Percentiles rank a stretch among this genome's conserved stretches.
phyloP scores from a whole-genome alignment of 2,888 invertebrate species.

The Amphiduros pacificus region DNA sequence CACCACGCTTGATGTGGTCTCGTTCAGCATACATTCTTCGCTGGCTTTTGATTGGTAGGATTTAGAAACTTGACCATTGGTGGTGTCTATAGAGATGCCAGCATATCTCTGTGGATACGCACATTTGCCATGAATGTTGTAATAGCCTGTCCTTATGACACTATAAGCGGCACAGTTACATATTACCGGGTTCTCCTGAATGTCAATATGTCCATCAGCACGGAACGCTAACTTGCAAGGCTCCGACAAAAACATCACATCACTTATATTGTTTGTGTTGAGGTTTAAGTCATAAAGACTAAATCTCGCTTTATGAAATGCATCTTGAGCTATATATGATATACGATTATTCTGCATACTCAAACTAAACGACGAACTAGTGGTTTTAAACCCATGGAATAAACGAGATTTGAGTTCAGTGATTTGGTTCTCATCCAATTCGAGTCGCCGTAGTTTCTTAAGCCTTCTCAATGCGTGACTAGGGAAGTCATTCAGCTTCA shows the following conservation, averaged over 20 bases:
- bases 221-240: background rate
- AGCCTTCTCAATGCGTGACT: background rate
- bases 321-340: background rate
- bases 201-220: background rate
- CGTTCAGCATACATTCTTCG: background rate
- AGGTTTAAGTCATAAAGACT: slow-evolving; percentile 1
- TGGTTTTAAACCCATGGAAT: background rate
- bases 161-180: background rate
- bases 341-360: background rate
- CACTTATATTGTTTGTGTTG: background rate
- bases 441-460: background rate
- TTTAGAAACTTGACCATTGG: background rate
- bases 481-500: background rate
- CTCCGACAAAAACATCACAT: background rate
- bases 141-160: slow-evolving; percentile 1
- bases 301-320: background rate
- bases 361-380: background rate
- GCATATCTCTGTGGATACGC: background rate
- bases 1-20: background rate
- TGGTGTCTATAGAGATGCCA: background rate
- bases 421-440: background rate
- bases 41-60: background rate
- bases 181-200: background rate
- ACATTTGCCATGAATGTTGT: background rate
- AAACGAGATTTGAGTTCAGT: background rate